These are phyloP conservation scores for Micronycteris hirsuta DNA, from an alignment of 2,113 vertebrate species.

Conservation along the genomic window DNA sequence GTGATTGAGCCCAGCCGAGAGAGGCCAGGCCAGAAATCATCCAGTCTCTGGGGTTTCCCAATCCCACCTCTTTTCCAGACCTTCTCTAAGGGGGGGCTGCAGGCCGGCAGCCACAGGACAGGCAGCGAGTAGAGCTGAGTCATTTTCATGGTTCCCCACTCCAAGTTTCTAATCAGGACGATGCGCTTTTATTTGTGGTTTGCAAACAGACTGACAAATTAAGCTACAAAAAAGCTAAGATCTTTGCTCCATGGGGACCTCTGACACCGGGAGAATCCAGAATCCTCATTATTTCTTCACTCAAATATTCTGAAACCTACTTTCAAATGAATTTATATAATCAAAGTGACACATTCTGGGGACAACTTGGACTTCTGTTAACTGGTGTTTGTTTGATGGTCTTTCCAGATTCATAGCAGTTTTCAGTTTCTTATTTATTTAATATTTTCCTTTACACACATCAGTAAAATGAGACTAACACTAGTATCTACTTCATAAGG, in stretches of 20 bases:
- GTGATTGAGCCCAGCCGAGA: neutral
- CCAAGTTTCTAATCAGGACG: neutral
- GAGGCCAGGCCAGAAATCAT: neutral
- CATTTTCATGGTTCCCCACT: neutral
- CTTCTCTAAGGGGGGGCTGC: neutral
- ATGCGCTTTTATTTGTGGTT: neutral
- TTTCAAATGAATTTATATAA: neutral
- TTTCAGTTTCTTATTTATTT: neutral
- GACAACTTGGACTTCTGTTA: neutral
- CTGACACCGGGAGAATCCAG: neutral
- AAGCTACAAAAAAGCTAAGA: neutral
- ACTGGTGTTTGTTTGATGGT: neutral
- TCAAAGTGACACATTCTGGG: neutral
- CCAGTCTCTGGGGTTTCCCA: neutral
- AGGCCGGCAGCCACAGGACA: neutral
- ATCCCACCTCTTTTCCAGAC: neutral
- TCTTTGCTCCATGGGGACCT: neutral
- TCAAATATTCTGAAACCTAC: neutral
- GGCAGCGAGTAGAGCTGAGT: accelerated
- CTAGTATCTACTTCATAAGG: neutral
- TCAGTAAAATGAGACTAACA: neutral
- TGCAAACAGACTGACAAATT: neutral
- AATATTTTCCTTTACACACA: neutral
- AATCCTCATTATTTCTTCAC: neutral
- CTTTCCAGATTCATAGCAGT: neutral